Percentiles rank a stretch among this genome's conserved stretches.
Conservation (phyloP, 1,140 invertebrate species). For the Carposina sasakii region DNA sequence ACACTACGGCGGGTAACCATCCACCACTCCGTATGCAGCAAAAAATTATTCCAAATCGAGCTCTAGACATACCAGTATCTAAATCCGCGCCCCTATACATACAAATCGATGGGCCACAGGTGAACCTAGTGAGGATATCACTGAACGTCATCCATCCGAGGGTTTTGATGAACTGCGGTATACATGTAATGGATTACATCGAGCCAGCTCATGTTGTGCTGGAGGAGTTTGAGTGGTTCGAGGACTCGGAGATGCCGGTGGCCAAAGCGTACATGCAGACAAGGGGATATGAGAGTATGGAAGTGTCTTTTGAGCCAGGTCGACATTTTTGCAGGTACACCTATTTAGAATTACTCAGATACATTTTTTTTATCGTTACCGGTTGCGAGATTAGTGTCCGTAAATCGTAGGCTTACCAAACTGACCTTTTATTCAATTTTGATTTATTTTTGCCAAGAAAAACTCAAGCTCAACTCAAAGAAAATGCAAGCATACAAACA, state of each 20-base stretch:
- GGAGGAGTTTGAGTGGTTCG: constrained; percentile 57
- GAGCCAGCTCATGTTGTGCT: constrained; percentile 47
- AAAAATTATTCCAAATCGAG: constrained; percentile 22
- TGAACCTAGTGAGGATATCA: constrained; percentile 39
- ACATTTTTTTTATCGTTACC: background rate
- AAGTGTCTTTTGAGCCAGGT: constrained; percentile 45
- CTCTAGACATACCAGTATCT: constrained; percentile 40
- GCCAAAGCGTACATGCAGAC: constrained; percentile 41
- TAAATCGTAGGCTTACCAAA: no score
- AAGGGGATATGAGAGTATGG: constrained; percentile 40
- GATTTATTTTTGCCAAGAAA: no score
- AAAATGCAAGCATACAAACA: no score
- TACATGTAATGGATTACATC: constrained; percentile 36
- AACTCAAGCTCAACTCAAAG: no score
- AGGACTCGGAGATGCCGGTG: constrained; percentile 34
- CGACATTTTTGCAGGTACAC: constrained; percentile 56
- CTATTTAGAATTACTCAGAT: background rate
- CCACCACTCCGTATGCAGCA: constrained; percentile 38
- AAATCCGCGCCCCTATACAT: constrained; percentile 50
- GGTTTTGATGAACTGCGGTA: constrained; percentile 39
- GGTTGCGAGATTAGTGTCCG: no score
- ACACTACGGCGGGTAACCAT: constrained; percentile 38
- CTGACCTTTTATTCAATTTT: no score
- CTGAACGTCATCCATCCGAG: constrained; percentile 45
- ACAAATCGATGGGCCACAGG: constrained; percentile 51